Evolutionary conservation across 2,888 invertebrate genomes (phyloP), one percentile per base, ranked within the genome.

Genomic region (Chymomyza amoena): DNA sequence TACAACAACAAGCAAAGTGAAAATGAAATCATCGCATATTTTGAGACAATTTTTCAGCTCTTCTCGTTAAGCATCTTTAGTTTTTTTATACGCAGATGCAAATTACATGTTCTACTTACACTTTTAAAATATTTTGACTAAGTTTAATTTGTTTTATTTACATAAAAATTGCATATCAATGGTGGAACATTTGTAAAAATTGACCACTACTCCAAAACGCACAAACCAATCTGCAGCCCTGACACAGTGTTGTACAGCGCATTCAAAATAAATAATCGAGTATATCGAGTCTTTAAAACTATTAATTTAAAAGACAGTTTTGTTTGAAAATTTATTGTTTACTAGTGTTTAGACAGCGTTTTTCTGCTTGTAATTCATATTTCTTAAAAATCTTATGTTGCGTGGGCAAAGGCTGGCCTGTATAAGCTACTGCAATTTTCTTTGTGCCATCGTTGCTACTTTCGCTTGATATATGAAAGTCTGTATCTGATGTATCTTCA

Each of bases 1-100:
- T 83, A 84, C 84, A 85, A 89, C 83, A 83, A 87, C 86, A 87
- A 89, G 75, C 76, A 78, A 73, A 78, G 71, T 83, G 78, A 77
- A 88, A 88, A 90, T 90, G 91, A 90, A 90, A 90, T 90, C 90
- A 90, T 90, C 91, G 76, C 72, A 70, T 69, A 75, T 77, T 81
- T 77, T 84, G 68, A 77, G 74, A 66, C 59, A 66, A 18, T 61
- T 66, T 57, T 68, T 61, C 62, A 32, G 57, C 6, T 39, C 25
- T 32, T n/a, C 20, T 68, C n/a, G 25, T 16, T 10, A 3, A 15
- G 7, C 6, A 66, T 64, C 66, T 15, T 2, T 13, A 1, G 20
- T 25, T 25, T 9, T 52, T 62, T 56, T 25, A 61, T 54, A 7
- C 4, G 45, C 56, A 20, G 28, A 7, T 16, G 20, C 36, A 36